Base-by-base conservation (phyloP, 2,797 vertebrate species). In the Cheirogaleus major region DNA sequence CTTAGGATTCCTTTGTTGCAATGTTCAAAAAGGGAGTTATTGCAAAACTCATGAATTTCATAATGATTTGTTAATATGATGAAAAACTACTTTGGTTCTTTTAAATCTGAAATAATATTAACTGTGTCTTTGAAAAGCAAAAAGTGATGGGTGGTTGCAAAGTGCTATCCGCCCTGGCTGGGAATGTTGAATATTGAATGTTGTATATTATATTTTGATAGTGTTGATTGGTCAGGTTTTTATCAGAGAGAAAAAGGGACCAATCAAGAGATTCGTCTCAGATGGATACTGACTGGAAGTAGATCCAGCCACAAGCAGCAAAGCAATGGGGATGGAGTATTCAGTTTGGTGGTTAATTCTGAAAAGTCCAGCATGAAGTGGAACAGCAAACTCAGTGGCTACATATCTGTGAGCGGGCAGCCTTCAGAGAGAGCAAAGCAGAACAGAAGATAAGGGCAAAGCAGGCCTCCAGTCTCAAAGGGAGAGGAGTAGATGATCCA, bases 21-120 rank as follows among this genome's bases (percentile, higher is more conserved):
- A 0, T 89, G 5, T 35, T 50, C 52, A 63, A 12, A 91, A 86
- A 63, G 52, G 57, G 38, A 72, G 7, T 79, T 91, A 52, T 50
- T 65, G 12, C 45, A 83, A 93, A 52, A 85, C 57, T 92, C 13
- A 25, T 27, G 12, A 89, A 95, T 92, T 92, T 35, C 30, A 48
- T 78, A 41, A 45, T 85, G 80, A 69, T 79, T 86, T 79, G 22
- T 73, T 70, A 84, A 80, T 50, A 61, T 82, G 35, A 41, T 89
- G 35, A 52, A 91, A 93, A 65, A 50, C 30, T 91, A 61, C 59
- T 59, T 18, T 75, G 48, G 17, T 45, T 79, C 65, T 50, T 94
- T 83, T 89, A 82, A 81, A 81, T 75, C 82, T 32, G 75, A 94
- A 89, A 81, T 96, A 81, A 67, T 75, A 63, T 38, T 83, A 69